phyloP scores from a whole-genome alignment of 1,140 invertebrate species.

The Paracyclopina nana region DNA sequence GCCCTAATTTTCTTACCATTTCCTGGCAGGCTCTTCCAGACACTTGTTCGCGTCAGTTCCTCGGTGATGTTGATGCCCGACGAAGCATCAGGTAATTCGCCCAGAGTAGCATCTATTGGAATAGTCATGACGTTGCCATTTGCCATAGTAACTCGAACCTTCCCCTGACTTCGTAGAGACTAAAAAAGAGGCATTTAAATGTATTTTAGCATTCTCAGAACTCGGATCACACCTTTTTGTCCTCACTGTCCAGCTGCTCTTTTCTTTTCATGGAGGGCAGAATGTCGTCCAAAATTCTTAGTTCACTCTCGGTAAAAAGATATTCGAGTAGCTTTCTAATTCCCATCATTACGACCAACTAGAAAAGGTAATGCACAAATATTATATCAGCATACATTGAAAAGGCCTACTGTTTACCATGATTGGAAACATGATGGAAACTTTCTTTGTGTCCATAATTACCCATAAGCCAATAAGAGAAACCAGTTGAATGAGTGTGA shows the following conservation, averaged over 20 bases:
- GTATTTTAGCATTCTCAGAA: neutral
- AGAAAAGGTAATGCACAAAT: neutral
- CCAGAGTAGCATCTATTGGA: conserved; percentile 53
- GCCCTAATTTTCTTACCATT: no score
- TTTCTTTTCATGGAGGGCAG: conserved; percentile 81
- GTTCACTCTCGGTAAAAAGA: conserved; percentile 70
- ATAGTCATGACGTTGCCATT: conserved; percentile 84
- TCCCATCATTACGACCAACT: conserved; percentile 74
- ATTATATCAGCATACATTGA: neutral
- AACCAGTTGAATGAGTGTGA: conserved; percentile 36
- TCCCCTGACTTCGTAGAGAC: conserved; percentile 14
- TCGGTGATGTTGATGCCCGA: no score
- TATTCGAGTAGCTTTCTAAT: conserved; percentile 78
- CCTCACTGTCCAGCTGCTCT: conserved; percentile 45
- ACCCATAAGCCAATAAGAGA: conserved; percentile 43
- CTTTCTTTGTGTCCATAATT: conserved; percentile 81
- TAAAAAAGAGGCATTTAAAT: neutral
- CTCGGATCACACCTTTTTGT: conserved; percentile 26
- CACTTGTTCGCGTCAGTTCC: no score
- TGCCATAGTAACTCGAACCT: conserved; percentile 40
- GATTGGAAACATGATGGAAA: conserved; percentile 87
- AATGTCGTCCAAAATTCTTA: conserved; percentile 89
- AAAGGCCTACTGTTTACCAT: conserved; percentile 58
- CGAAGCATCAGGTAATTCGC: no score
- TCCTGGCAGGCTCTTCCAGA: no score